Percentiles rank a stretch among this genome's conserved stretches.
Conservation (phyloP, 2,113 vertebrate species). For the Egretta garzetta region DNA sequence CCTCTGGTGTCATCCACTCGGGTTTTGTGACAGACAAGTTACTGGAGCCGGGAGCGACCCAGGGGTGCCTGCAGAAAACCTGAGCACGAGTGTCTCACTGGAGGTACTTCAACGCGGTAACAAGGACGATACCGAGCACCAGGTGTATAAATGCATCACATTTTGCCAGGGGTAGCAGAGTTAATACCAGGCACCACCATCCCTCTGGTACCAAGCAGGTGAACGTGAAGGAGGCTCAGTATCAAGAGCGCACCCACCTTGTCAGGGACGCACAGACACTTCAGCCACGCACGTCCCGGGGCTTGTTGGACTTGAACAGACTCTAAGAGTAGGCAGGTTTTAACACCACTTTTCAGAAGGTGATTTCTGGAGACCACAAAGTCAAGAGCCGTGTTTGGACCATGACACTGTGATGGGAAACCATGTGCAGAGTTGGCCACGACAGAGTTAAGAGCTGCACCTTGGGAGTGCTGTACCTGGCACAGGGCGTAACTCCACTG, state of each 20-base stretch:
- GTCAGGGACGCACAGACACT: neutral
- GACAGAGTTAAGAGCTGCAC: neutral
- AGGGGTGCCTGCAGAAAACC: neutral
- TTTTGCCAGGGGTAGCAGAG: neutral
- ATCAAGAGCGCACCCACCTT: neutral
- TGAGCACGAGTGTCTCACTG: neutral
- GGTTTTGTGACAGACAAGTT: neutral
- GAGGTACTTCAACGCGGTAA: neutral
- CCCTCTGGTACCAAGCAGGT: neutral
- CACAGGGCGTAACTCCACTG: neutral
- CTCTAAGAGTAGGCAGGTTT: neutral
- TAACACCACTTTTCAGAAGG: neutral
- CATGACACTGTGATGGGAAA: neutral
- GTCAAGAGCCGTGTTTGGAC: neutral
- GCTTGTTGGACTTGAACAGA: neutral
- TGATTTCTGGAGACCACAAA: neutral
- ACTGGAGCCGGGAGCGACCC: neutral
- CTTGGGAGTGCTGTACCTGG: neutral
- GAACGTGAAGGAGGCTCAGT: neutral
- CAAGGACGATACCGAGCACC: neutral
- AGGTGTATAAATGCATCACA: neutral
- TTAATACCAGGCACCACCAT: neutral
- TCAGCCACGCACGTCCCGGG: accelerated
- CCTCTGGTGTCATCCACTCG: neutral
- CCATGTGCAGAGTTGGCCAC: accelerated